Evolutionary conservation across 2,113 vertebrate genomes (phyloP), one percentile per base, ranked within the genome.

Genomic region (Vidua chalybeata): DNA sequence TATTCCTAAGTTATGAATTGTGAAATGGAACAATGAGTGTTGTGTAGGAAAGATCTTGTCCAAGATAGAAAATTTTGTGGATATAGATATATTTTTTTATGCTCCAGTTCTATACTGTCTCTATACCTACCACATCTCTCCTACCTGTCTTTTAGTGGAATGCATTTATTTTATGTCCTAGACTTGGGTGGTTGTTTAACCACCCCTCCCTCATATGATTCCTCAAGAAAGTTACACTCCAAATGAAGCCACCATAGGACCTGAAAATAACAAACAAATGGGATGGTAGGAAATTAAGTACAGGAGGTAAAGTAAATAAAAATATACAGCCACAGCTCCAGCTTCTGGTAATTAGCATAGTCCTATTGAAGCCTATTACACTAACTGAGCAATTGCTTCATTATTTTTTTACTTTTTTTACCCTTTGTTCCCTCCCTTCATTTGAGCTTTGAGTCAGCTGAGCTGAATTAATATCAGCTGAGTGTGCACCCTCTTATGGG

Each of bases 281-380:
- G 37, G 22, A 85, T 59, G 15, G 52, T 86, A 93, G 87, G 72
- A 96, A 96, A 96, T 96, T 56, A 93, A 79, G 67, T 94, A 79
- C 93, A 95, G 87, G 51, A 87, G 91, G 69, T 84, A 87, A 95
- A 94, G 26, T 89, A 95, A 97, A 89, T 84, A 92, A 84, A 94
- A 87, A 76, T 76, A 75, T 68, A 84, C 31, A 81, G 16, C 59
- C 85, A 88, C 55, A 85, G 21, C 30, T 84, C 48, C 92, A 96
- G 87, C 93, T 96, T 92, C 48, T 96, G 75, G 56, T 86, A 92
- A 95, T 96, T 88, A 96, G 79, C 2, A 2, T 41, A 56, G 45
- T 66, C 68, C 85, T 83, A 56, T 51, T 90, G 92, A 95, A 96
- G 87, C 79, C 31, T 27, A 20, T 96, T 96, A 95, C 80, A 88